Evolutionary conservation across 2,888 invertebrate species (phyloP).

Genomic region (Megaustenia siamemsis): DNA sequence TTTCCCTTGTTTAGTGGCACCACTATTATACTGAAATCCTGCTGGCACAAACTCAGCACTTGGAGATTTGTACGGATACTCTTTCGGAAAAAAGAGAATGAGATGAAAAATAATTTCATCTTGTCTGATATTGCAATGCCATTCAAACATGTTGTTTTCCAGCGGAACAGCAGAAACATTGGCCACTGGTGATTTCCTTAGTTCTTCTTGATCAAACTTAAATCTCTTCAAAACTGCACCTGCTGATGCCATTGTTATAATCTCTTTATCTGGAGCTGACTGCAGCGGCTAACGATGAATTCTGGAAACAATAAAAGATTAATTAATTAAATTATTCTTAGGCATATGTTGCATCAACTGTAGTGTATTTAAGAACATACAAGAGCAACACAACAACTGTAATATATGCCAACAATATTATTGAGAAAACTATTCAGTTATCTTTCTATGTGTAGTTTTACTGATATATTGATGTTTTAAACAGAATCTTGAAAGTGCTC

Average conservation of each 20-base stretch:
- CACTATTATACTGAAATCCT: slow-evolving; percentile 71
- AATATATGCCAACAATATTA: not conserved
- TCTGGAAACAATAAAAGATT: not conserved
- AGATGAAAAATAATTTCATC: slow-evolving; percentile 73
- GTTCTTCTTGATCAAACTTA: slow-evolving; percentile 68
- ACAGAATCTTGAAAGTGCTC: not conserved
- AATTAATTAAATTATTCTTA: not conserved
- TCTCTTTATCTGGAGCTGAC: not conserved
- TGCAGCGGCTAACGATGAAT: not conserved
- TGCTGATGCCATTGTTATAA: not conserved
- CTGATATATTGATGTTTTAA: not conserved
- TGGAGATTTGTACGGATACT: slow-evolving; percentile 73
- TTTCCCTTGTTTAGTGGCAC: slow-evolving; percentile 72
- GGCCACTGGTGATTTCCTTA: slow-evolving; percentile 67
- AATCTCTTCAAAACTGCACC: slow-evolving; percentile 68
- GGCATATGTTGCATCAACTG: not conserved
- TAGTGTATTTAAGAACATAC: too few species aligned
- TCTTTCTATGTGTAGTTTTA: not conserved
- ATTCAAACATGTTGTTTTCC: slow-evolving; percentile 73
- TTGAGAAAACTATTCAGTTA: not conserved
- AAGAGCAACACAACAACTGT: too few species aligned
- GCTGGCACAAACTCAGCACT: slow-evolving; percentile 74
- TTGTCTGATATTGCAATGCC: slow-evolving; percentile 75
- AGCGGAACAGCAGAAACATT: slow-evolving; percentile 73
- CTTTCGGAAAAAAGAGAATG: slow-evolving; percentile 69